phyloP scores from a whole-genome alignment of 2,797 vertebrate species.

The Pempheris klunzingeri region DNA sequence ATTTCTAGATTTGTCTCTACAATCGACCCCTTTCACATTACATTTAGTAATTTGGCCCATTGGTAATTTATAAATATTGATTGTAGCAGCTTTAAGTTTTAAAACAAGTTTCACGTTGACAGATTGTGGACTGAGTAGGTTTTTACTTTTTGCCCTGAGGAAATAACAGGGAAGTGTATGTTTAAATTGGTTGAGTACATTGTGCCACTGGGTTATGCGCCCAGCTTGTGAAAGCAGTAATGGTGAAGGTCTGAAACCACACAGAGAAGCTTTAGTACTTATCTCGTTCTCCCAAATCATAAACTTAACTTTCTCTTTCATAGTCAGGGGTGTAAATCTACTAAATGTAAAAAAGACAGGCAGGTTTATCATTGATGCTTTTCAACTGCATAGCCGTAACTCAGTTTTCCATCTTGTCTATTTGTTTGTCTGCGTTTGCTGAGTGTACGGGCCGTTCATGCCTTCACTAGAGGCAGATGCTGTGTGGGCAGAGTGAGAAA shows the following conservation, averaged over 20 bases:
- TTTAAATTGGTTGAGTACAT: constrained; percentile 19
- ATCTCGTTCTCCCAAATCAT: constrained; percentile 14
- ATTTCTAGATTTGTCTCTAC: not conserved
- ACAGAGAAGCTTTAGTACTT: not conserved
- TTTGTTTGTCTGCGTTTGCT: constrained; percentile 1
- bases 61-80: not conserved
- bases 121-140: not conserved
- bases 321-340: not conserved
- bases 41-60: not conserved
- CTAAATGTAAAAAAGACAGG: not conserved
- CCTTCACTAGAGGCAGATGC: constrained; percentile 51
- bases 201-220: constrained; percentile 2
- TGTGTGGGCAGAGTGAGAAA: constrained; percentile 54
- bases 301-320: constrained; percentile 10
- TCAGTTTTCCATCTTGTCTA: not conserved
- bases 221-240: not conserved
- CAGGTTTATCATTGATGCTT: not conserved
- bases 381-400: constrained; percentile 4
- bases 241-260: constrained; percentile 36
- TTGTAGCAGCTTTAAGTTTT: not conserved
- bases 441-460: constrained; percentile 14
- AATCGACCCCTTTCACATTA: not conserved
- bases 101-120: constrained; percentile 2
- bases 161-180: not conserved
- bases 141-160: not conserved